Conservation (phyloP, 2,797 vertebrate species). For the Alcedo quadribrachys region DNA sequence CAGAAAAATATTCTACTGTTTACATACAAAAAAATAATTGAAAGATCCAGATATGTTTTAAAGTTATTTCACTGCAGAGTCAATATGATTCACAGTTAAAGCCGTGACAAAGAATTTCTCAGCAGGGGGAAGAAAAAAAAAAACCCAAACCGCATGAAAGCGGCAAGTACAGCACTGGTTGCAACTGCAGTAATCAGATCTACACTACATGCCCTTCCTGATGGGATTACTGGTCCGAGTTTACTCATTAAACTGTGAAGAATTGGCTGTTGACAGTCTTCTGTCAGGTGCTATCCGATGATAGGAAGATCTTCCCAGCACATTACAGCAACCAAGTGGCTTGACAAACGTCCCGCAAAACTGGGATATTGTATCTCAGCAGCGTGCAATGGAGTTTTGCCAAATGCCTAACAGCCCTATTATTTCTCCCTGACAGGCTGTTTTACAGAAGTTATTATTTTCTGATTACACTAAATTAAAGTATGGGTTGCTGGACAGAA, state of each 20-base stretch:
- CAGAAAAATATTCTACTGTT: background rate
- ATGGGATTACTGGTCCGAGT: slow-evolving; percentile 2
- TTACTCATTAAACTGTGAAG: slow-evolving; percentile 41
- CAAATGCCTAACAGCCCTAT: slow-evolving; percentile 48
- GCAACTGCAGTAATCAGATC: background rate
- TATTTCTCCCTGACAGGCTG: slow-evolving; percentile 48
- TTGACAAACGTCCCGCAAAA: background rate
- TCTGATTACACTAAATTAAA: slow-evolving; percentile 61
- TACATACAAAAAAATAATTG: background rate
- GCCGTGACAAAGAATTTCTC: background rate
- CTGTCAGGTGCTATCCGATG: slow-evolving; percentile 21
- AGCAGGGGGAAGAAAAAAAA: background rate
- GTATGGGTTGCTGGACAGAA: slow-evolving; percentile 44
- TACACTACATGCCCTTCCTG: background rate
- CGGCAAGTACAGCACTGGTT: background rate
- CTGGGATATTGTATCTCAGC: background rate
- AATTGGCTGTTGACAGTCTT: slow-evolving; percentile 5
- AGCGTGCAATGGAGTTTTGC: slow-evolving; percentile 25
- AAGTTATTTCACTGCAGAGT: slow-evolving; percentile 9
- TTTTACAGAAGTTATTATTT: slow-evolving; percentile 50
- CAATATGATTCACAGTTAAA: background rate
- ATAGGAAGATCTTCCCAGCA: background rate
- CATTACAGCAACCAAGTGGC: background rate
- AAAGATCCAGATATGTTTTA: background rate
- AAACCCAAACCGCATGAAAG: background rate